These are phyloP conservation scores for Leptodactylus fuscus DNA, from an alignment of 2,113 vertebrate species.

Conservation along the genomic window DNA sequence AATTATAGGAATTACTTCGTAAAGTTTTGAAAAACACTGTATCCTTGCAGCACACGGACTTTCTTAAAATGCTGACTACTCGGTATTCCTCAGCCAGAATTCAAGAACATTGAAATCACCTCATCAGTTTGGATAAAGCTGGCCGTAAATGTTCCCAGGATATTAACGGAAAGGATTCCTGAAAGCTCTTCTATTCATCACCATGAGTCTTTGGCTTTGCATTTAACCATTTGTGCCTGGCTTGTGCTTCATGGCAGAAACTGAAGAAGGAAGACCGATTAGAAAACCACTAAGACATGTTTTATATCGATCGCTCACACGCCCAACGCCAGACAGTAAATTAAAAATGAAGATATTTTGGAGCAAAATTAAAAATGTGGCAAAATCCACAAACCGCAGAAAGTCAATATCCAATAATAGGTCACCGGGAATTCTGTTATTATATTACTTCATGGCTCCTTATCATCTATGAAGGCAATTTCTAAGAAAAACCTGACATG, in stretches of 20 bases:
- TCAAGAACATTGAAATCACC: conserved; percentile 43
- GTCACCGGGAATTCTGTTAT: too few species aligned
- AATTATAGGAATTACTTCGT: neutral
- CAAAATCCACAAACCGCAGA: conserved; percentile 22
- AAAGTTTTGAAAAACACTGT: conserved; percentile 33
- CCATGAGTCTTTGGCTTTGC: conserved; percentile 5
- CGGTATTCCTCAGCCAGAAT: neutral
- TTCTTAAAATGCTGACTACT: conserved; percentile 28
- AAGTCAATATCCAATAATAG: neutral
- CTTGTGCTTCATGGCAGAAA: neutral
- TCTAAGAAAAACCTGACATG: too few species aligned
- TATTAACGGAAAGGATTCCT: neutral
- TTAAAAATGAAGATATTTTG: neutral
- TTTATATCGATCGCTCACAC: conserved; percentile 7
- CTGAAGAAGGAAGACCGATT: neutral
- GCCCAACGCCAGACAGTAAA: neutral
- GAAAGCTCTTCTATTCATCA: conserved; percentile 13
- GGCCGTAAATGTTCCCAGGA: conserved; percentile 23
- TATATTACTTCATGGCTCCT: too few species aligned
- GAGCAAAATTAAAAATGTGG: neutral
- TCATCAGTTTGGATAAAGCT: conserved; percentile 41
- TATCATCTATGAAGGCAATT: too few species aligned
- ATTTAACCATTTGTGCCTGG: neutral
- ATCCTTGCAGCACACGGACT: neutral
- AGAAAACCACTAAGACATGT: conserved; percentile 21